Evolutionary conservation across 2,113 vertebrate genomes (phyloP).

Genomic region (Urocitellus parryii): DNA sequence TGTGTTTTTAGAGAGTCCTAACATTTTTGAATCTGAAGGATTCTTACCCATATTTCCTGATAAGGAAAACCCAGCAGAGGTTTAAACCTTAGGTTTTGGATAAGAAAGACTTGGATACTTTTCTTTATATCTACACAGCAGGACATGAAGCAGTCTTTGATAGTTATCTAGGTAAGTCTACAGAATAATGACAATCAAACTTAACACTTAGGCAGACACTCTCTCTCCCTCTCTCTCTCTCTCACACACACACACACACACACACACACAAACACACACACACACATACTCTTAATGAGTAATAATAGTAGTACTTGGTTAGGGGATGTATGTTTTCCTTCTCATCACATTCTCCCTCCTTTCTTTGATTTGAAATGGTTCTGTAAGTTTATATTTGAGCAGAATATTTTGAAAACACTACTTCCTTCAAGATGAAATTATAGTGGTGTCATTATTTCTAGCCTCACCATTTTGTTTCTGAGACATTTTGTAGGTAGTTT

Average conservation of each 20-base stretch:
- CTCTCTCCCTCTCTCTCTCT: not conserved
- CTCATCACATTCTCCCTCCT: not conserved
- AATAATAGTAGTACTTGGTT: not conserved
- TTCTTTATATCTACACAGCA: not conserved
- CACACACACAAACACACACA: not conserved
- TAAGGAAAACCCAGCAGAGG: not conserved
- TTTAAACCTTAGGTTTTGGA: not conserved
- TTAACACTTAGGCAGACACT: not conserved
- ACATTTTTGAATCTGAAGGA: conserved; percentile 51
- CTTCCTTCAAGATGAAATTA: conserved; percentile 46
- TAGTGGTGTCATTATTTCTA: not conserved
- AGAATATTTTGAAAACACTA: conserved; percentile 15
- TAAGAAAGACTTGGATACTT: not conserved
- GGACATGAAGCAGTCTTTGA: not conserved
- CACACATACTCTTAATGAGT: not conserved
- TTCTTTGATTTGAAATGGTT: conserved; percentile 9
- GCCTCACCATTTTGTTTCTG: not conserved
- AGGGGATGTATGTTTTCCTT: not conserved
- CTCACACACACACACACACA: not conserved
- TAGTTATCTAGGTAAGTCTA: not conserved
- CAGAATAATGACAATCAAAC: not conserved
- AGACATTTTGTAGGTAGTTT: conserved; percentile 14
- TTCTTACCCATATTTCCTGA: not conserved
- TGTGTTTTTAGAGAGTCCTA: conserved; percentile 15
- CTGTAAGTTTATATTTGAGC: conserved; percentile 17